Evolutionary conservation across 1,140 invertebrate genomes (phyloP).

Genomic region (Adoxophyes honmai): DNA sequence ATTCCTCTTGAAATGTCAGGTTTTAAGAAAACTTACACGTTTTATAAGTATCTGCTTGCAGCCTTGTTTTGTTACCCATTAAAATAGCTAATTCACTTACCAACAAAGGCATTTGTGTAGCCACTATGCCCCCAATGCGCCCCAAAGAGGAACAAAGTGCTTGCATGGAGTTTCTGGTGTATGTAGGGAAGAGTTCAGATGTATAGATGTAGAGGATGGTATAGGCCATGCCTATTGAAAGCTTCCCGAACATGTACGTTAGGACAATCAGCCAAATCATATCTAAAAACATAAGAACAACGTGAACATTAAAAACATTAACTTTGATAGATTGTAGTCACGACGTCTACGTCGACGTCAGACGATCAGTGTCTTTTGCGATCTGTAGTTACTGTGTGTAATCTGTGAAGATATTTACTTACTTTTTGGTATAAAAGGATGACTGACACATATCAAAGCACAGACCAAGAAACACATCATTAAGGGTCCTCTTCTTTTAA

Average conservation of each 20-base stretch:
- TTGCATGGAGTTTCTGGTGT: constrained; percentile 77
- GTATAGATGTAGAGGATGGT: constrained; percentile 79
- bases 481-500: constrained; percentile 11
- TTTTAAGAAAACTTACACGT: too few relatives aligned
- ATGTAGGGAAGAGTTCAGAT: constrained; percentile 81
- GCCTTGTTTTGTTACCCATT: too few relatives aligned
- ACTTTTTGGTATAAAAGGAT: constrained; percentile 18
- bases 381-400: too few relatives aligned
- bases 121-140: constrained; percentile 79
- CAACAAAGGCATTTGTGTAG: constrained; percentile 76
- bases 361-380: too few relatives aligned
- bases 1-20: too few relatives aligned
- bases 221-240: constrained; percentile 75
- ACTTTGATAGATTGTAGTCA: too few relatives aligned
- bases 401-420: background rate
- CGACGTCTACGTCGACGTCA: too few relatives aligned
- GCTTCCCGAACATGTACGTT: constrained; percentile 78
- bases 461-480: background rate
- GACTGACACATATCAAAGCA: constrained; percentile 13
- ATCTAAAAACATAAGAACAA: constrained; percentile 7
- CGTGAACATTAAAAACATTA: too few relatives aligned
- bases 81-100: constrained; percentile 23
- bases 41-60: too few relatives aligned
- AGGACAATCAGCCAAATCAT: background rate
- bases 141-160: constrained; percentile 80